Conservation (phyloP, 2,888 invertebrate genomes). For the Ophioninae sp. region DNA sequence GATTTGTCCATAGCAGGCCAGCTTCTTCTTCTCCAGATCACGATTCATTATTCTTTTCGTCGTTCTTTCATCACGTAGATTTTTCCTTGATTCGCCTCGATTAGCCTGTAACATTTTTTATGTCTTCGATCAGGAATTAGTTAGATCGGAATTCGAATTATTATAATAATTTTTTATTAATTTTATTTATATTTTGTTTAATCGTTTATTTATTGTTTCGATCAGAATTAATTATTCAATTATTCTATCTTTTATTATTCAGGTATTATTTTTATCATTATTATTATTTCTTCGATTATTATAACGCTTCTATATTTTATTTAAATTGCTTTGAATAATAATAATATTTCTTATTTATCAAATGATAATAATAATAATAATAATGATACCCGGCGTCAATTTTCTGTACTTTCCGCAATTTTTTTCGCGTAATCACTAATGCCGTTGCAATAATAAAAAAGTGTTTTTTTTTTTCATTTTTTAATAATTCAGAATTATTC, state of each 20-base stretch:
- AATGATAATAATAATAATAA: background rate
- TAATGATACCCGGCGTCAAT: background rate
- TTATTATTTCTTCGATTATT: too few relatives aligned
- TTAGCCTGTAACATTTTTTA: conserved; percentile 70
- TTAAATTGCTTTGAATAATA: too few relatives aligned
- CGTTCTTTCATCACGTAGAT: conserved; percentile 50
- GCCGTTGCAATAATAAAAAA: background rate
- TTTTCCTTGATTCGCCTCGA: conserved; percentile 56
- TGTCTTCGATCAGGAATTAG: background rate
- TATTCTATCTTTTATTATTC: too few relatives aligned
- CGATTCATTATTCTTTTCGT: conserved; percentile 63
- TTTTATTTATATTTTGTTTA: too few relatives aligned
- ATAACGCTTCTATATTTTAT: too few relatives aligned
- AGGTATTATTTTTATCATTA: too few relatives aligned
- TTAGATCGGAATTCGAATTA: background rate
- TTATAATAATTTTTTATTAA: background rate
- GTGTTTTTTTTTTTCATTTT: too few relatives aligned
- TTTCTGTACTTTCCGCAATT: background rate
- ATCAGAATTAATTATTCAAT: too few relatives aligned
- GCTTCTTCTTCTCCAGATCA: conserved; percentile 73
- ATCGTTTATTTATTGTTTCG: too few relatives aligned
- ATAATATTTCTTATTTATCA: too few relatives aligned
- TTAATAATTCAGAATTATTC: background rate
- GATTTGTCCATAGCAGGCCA: conserved; percentile 76
- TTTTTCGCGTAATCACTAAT: background rate